A percentile compares a stretch with the other conserved stretches of the same genome.
Conservation (phyloP, 2,113 vertebrate genomes). For the Meleagris gallopavo region DNA sequence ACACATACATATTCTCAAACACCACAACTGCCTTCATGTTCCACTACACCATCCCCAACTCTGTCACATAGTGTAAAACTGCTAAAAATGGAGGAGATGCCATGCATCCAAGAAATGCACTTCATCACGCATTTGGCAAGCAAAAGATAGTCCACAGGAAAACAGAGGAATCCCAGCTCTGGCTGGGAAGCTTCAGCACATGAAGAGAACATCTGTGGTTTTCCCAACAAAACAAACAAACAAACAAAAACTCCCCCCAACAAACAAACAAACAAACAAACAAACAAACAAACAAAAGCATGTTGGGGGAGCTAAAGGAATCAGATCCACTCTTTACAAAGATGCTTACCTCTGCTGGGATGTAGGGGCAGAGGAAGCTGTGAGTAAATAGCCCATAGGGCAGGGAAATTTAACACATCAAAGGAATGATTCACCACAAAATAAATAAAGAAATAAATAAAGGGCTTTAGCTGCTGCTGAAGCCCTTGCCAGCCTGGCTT, state of each 20-base stretch:
- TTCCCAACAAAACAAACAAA: neutral
- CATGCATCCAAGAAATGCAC: neutral
- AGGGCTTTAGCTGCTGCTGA: neutral
- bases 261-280: too few relatives aligned
- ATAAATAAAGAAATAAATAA: neutral
- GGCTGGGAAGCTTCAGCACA: neutral
- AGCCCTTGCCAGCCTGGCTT: neutral
- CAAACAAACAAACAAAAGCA: neutral
- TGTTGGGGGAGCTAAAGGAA: neutral
- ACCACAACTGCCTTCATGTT: neutral
- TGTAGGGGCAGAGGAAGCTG: neutral
- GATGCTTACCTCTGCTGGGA: neutral
- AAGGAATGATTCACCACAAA: neutral
- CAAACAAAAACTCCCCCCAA: too few relatives aligned
- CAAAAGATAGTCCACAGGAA: neutral
- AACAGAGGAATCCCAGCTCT: neutral
- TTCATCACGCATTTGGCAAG: neutral
- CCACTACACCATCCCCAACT: neutral
- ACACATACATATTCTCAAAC: neutral
- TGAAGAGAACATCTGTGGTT: neutral
- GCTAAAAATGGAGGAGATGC: neutral
- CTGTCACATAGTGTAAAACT: neutral
- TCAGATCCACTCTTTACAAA: neutral
- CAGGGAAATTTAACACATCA: neutral
- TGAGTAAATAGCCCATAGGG: neutral